Percentiles rank a stretch among this genome's conserved stretches.
Conservation (phyloP, 2,888 invertebrate genomes). For the Cybosia mesomella region DNA sequence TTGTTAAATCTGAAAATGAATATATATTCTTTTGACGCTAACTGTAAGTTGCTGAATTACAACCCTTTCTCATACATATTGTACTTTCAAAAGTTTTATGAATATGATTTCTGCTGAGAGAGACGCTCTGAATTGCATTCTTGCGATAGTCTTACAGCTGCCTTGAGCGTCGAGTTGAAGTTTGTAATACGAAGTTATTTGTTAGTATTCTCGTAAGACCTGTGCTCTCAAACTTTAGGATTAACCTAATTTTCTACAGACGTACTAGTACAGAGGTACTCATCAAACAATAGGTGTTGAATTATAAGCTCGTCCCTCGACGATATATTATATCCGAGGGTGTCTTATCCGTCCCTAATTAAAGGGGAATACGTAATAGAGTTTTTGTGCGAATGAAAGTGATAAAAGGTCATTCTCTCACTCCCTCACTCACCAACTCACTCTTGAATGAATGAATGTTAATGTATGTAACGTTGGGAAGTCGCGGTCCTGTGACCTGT, state of each 20-base stretch:
- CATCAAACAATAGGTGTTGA: constrained; percentile 35
- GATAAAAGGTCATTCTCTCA: constrained; percentile 41
- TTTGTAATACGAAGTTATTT: background rate
- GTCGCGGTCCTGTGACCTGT: background rate
- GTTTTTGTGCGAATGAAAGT: constrained; percentile 42
- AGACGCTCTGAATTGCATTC: background rate
- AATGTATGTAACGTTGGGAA: constrained; percentile 21
- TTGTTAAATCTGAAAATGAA: no score
- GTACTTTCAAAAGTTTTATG: background rate
- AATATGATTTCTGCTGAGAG: background rate
- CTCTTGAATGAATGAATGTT: constrained; percentile 35
- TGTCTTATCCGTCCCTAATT: constrained; percentile 39
- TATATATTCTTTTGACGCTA: no score
- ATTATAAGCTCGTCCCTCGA: constrained; percentile 33
- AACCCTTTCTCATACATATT: background rate
- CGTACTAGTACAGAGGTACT: background rate
- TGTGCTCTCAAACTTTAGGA: background rate
- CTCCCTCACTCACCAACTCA: constrained; percentile 13
- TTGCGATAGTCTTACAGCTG: background rate
- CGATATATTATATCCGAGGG: constrained; percentile 43
- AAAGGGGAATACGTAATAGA: constrained; percentile 49
- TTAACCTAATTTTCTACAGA: constrained; percentile 10
- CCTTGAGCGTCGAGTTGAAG: background rate
- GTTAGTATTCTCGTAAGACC: background rate
- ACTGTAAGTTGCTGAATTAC: background rate